Percentiles rank a stretch among this genome's conserved stretches.
Conservation (phyloP, 2,888 invertebrate species). For the Stegophylla sp. region DNA sequence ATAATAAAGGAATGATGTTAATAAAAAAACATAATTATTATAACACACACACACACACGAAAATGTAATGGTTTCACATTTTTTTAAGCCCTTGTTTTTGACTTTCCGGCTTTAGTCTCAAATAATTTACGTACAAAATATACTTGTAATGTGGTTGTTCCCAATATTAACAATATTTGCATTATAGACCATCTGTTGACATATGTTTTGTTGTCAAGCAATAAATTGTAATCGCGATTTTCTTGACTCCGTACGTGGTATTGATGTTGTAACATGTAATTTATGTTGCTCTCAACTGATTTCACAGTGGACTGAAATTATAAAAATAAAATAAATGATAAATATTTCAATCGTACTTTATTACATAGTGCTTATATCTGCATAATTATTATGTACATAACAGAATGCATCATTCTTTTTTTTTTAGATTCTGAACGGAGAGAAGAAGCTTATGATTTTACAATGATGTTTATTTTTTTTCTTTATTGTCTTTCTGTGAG, state of each 20-base stretch:
- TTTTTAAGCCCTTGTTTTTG: conserved; percentile 44
- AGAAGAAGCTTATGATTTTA: too few relatives aligned
- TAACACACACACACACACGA: too few relatives aligned
- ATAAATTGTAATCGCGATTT: conserved; percentile 80
- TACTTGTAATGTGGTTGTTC: conserved; percentile 81
- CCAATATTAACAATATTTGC: conserved; percentile 82
- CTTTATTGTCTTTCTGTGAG: too few relatives aligned
- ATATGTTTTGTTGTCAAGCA: conserved; percentile 82
- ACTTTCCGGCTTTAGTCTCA: conserved; percentile 63
- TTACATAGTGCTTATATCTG: too few relatives aligned
- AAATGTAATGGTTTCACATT: background rate
- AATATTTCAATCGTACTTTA: background rate
- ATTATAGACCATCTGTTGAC: conserved; percentile 88
- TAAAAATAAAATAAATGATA: conserved; percentile 33
- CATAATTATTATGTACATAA: too few relatives aligned
- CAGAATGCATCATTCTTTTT: too few relatives aligned
- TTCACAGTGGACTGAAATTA: conserved; percentile 74
- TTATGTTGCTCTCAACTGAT: conserved; percentile 82
- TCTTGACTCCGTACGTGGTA: conserved; percentile 81
- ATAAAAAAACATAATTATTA: conserved; percentile 18
- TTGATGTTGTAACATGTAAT: conserved; percentile 83
- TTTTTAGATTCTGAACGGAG: too few relatives aligned
- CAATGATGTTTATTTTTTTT: too few relatives aligned
- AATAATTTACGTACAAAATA: conserved; percentile 90
- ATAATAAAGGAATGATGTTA: conserved; percentile 36